These are phyloP conservation scores for Pissodes strobi DNA, from an alignment of 1,140 invertebrate species.

Conservation along the genomic window DNA sequence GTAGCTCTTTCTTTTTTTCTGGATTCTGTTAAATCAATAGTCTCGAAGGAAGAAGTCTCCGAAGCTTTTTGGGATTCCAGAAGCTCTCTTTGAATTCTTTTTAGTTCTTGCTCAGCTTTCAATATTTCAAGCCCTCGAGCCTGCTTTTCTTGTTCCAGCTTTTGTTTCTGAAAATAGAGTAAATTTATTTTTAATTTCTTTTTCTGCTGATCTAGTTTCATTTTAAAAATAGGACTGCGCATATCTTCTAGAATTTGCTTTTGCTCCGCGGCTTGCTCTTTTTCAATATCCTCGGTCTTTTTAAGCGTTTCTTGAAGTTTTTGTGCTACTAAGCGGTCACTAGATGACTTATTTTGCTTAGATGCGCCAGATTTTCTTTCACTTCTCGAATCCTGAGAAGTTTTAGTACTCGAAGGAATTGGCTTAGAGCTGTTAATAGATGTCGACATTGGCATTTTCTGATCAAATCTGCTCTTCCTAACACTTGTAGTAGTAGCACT, in stretches of 20 bases:
- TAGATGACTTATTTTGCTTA: background rate
- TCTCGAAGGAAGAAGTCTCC: background rate
- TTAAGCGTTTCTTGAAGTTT: background rate
- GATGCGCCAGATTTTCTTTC: background rate
- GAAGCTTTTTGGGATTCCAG: background rate
- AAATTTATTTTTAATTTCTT: constrained; percentile 13
- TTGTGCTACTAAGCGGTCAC: background rate
- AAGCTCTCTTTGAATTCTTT: background rate
- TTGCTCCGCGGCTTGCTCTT: background rate
- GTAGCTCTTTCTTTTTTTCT: background rate
- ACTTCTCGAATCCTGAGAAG: background rate
- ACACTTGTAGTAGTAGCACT: background rate
- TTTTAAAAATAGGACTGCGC: background rate
- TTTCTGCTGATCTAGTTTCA: background rate
- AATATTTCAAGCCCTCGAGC: background rate
- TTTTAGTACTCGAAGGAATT: background rate
- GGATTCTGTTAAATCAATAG: background rate
- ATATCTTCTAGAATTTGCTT: constrained; percentile 1
- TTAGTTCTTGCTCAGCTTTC: background rate
- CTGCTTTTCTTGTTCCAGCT: constrained; percentile 1
- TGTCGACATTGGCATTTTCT: too few relatives aligned
- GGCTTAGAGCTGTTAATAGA: background rate
- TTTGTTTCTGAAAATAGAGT: constrained; percentile 8
- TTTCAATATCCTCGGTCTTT: too few relatives aligned
- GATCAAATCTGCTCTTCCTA: too few relatives aligned